Percentiles rank a stretch among this genome's conserved stretches.
phyloP scores from a whole-genome alignment of 2,888 invertebrate species.

The Sericinus montela region DNA sequence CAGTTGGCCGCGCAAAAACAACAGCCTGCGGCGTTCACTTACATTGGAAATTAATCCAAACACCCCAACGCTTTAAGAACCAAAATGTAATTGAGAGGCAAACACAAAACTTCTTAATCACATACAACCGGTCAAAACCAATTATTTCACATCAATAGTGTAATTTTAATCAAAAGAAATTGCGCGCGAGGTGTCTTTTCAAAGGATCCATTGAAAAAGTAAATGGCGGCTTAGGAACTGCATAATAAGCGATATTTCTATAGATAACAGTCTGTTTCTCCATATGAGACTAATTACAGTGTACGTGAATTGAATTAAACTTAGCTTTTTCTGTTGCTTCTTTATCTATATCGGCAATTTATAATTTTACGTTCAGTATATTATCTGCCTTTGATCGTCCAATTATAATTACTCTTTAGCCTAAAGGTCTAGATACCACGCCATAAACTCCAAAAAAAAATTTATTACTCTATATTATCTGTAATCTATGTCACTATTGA shows the following conservation, averaged over 20 bases:
- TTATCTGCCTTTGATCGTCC: background rate
- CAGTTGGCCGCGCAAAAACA: background rate
- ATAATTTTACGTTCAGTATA: background rate
- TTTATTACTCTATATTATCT: no score
- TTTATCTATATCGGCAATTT: constrained; percentile 1
- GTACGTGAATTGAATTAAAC: constrained; percentile 1
- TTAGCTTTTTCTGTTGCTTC: background rate
- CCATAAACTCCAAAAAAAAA: no score
- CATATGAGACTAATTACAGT: constrained; percentile 5
- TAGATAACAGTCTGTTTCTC: constrained; percentile 8
- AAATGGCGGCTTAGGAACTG: constrained; percentile 24
- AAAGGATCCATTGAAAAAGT: constrained; percentile 34
- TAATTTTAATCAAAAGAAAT: constrained; percentile 9
- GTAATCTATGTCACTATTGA: no score
- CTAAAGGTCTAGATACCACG: no score
- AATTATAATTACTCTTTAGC: background rate
- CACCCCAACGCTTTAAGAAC: background rate
- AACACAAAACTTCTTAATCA: constrained; percentile 4
- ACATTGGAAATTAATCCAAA: background rate
- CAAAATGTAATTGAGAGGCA: background rate
- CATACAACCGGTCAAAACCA: background rate
- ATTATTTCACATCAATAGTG: constrained; percentile 5
- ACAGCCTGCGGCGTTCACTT: background rate
- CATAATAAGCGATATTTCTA: constrained; percentile 23
- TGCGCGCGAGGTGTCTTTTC: constrained; percentile 20